These are phyloP conservation scores for Apostichopus parvimensis DNA, from an alignment of 35 echinoderm and acorn worm genomes.

Conservation along the genomic window DNA sequence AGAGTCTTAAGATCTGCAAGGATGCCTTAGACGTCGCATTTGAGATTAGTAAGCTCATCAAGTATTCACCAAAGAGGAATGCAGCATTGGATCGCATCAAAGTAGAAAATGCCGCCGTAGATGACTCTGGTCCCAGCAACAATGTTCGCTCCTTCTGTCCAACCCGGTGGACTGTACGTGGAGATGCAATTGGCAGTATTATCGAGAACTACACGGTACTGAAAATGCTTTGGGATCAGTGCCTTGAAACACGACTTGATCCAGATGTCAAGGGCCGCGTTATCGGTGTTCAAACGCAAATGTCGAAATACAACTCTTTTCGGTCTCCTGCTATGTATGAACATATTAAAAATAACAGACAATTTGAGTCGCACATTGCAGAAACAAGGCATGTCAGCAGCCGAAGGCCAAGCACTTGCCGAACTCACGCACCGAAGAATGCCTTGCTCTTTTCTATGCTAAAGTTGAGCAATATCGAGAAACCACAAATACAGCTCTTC, in stretches of 20 bases:
- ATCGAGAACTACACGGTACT: background rate
- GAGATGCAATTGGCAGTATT: constrained; percentile 11
- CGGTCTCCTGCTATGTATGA: background rate
- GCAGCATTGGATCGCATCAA: background rate
- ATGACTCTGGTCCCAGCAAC: background rate
- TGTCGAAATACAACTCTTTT: constrained; percentile 13
- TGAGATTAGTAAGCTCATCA: constrained; percentile 23
- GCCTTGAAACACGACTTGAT: constrained; percentile 3
- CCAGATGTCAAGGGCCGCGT: background rate
- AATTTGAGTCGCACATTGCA: background rate
- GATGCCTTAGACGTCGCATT: background rate
- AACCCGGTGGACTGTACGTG: constrained; percentile 12
- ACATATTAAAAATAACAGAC: background rate
- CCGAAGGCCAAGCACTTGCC: constrained; percentile 11
- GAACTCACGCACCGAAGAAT: background rate
- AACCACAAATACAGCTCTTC: background rate
- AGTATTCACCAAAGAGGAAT: constrained; percentile 5
- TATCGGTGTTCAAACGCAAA: constrained; percentile 15
- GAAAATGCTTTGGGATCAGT: constrained; percentile 9
- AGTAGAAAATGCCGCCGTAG: background rate
- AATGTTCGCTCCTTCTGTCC: constrained; percentile 21
- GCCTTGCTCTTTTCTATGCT: background rate
- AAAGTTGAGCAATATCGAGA: background rate
- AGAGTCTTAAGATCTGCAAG: background rate
- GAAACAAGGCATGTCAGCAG: background rate